Evolutionary conservation across 2,888 invertebrate species (phyloP), one percentile per base, ranked within the genome.

Genomic region (Papilio elwesi): DNA sequence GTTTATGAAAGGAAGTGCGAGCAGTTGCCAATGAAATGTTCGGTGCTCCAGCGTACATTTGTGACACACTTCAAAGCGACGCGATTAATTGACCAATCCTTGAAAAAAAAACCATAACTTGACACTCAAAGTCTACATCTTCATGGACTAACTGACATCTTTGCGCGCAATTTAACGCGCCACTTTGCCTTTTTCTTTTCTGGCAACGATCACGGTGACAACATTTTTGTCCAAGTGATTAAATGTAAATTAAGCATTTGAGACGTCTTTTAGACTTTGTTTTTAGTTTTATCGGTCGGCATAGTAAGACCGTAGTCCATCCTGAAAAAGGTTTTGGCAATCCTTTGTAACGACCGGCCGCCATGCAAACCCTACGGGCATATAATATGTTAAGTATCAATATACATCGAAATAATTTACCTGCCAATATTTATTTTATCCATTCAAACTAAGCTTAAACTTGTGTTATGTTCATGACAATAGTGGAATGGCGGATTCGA

Each of bases 41-140:
- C 68, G 68, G 48, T 51, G 26, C 36, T 38, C 59, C 68, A 73
- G 71, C 77, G 79, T 79, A 77, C 74, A 53, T 66, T 66, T 62
- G 65, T 81, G 80, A 79, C 77, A 80, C 76, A 90, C 90, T 84
- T 91, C 91, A 91, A 91, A 91, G 83, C 76, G 79, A 73, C 80
- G 83, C 81, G 82, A 85, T 87, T 87, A 89, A 91, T 90, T 88
- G 88, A 87, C 87, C 87, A 85, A 83, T 83, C 82, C 84, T 79
- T 79, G 82, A 77, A 75, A 84, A 83, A 82, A 77, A 75, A 84
- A 82, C n/a, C n/a, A 82, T 77, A 78, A 75, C 74, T 71, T 73
- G 68, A 80, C 78, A 78, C 77, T 78, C 79, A 77, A 80, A 82
- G 82, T 73, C 69, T 36, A 79, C 76, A 78, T 76, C 82, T 83